phyloP scores from a whole-genome alignment of 2,888 invertebrate genomes.

The Dexiosoma caninum region DNA sequence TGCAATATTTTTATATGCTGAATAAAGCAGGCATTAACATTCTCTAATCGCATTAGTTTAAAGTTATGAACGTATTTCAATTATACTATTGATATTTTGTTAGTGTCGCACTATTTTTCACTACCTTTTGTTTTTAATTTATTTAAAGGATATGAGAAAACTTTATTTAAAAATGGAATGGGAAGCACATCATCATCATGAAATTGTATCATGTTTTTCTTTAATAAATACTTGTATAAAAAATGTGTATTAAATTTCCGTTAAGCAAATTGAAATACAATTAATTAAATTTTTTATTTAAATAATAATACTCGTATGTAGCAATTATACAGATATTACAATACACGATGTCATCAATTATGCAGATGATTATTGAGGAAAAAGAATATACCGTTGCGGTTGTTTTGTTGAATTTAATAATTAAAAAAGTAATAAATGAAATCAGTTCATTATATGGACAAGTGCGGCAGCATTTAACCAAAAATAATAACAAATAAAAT shows the following conservation, averaged over 20 bases:
- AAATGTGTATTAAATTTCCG: too few relatives aligned
- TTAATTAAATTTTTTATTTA: neutral
- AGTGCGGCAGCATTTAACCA: too few relatives aligned
- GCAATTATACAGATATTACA: neutral
- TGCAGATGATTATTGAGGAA: neutral
- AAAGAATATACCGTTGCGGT: neutral
- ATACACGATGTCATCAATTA: slow-evolving; percentile 7
- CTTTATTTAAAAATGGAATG: neutral
- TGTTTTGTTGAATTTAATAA: neutral
- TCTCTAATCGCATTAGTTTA: neutral
- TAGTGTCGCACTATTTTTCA: neutral
- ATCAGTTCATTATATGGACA: neutral
- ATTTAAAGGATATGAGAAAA: neutral
- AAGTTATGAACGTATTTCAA: neutral
- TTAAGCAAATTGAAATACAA: neutral
- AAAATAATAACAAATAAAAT: too few relatives aligned
- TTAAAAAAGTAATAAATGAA: neutral
- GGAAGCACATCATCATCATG: neutral
- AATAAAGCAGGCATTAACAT: neutral
- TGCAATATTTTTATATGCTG: neutral
- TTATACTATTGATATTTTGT: neutral
- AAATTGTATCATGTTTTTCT: neutral
- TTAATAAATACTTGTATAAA: neutral
- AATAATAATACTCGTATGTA: too few relatives aligned
- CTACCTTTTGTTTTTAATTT: neutral